These are phyloP conservation scores for Charadrius vociferus DNA, from an alignment of 2,113 vertebrate genomes.

Conservation along the genomic window DNA sequence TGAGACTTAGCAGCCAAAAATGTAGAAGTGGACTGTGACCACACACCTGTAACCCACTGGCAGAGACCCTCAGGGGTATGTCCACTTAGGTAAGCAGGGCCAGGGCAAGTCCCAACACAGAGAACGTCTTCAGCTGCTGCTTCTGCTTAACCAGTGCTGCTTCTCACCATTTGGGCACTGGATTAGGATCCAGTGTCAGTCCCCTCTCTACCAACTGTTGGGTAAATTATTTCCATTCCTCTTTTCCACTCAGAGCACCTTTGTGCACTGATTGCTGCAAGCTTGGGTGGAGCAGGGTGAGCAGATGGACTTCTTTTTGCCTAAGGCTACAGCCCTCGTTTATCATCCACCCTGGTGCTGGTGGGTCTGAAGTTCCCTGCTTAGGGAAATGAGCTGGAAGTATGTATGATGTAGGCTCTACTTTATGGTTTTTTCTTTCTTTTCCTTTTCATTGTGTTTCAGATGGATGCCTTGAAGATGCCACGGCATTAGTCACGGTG, in stretches of 20 bases:
- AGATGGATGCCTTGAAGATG: neutral
- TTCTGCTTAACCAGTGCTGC: neutral
- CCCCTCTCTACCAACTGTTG: neutral
- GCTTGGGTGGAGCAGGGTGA: neutral
- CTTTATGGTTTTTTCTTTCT: neutral
- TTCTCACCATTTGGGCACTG: neutral
- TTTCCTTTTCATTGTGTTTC: neutral
- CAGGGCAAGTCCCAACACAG: neutral
- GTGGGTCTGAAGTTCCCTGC: neutral
- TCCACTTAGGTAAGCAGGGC: no score
- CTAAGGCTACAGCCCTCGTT: neutral
- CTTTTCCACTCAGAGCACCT: neutral
- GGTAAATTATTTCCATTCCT: neutral
- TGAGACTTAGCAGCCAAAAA: neutral
- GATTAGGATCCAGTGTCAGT: neutral
- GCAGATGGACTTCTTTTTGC: neutral
- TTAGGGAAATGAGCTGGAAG: neutral
- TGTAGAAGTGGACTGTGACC: neutral
- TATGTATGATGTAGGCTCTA: neutral
- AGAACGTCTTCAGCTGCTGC: neutral
- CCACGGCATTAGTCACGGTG: neutral
- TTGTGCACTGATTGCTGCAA: neutral
- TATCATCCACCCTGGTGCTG: neutral
- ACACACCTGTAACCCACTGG: neutral
- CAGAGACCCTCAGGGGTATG: neutral